phyloP scores from a whole-genome alignment of 2,888 invertebrate species.

The Phania funesta region DNA sequence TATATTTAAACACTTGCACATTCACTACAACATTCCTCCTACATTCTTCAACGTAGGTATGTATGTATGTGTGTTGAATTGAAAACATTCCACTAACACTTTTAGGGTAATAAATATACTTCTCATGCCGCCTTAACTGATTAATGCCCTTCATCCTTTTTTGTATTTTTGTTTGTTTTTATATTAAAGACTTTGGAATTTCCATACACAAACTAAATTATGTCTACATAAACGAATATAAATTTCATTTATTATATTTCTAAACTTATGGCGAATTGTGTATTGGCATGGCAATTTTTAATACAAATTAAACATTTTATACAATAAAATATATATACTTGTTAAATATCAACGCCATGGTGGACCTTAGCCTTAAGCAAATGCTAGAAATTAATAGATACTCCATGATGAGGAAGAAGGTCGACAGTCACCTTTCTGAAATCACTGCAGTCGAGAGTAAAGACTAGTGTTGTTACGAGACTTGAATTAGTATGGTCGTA shows the following conservation, averaged over 20 bases:
- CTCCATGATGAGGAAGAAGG: too few species aligned
- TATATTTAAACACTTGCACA: conserved; percentile 11
- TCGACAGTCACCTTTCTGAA: too few species aligned
- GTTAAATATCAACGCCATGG: too few species aligned
- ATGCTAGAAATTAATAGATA: too few species aligned
- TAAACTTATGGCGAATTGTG: conserved; percentile 11
- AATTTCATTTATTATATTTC: background rate
- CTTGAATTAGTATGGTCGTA: too few species aligned
- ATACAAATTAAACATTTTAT: too few species aligned
- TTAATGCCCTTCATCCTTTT: conserved; percentile 53
- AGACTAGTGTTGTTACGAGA: too few species aligned
- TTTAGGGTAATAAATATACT: conserved; percentile 56
- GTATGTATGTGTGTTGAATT: conserved; percentile 8
- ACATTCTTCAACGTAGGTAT: conserved; percentile 24
- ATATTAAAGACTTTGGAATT: conserved; percentile 41
- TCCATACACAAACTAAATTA: conserved; percentile 7
- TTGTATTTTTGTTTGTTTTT: conserved; percentile 23
- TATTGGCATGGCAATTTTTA: too few species aligned
- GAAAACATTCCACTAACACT: conserved; percentile 36
- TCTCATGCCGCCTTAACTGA: conserved; percentile 51
- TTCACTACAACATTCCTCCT: conserved; percentile 13
- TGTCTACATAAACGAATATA: background rate
- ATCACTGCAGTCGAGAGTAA: too few species aligned
- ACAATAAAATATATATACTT: too few species aligned
- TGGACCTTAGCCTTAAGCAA: too few species aligned